These are phyloP conservation scores for Corythoichthys haematopterus DNA, from an alignment of 2,113 vertebrate genomes.

Conservation along the genomic window DNA sequence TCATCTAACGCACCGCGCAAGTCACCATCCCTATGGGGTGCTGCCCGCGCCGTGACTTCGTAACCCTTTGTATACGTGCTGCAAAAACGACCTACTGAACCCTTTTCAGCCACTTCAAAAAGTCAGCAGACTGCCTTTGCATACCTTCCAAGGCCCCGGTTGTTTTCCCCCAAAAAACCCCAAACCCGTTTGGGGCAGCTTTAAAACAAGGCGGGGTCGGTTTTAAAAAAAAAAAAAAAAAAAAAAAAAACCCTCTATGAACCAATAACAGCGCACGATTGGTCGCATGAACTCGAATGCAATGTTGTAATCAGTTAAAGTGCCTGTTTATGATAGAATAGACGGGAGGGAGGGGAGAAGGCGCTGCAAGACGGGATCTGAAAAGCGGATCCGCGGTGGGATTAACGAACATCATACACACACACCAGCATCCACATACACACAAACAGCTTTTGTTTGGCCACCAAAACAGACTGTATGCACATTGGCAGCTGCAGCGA, in stretches of 20 bases:
- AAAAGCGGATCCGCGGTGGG: slow-evolving; percentile 57
- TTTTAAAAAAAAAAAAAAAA: slow-evolving; percentile 2
- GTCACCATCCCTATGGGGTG: slow-evolving; percentile 19
- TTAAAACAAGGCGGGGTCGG: slow-evolving; percentile 12
- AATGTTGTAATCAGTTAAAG: slow-evolving; percentile 58
- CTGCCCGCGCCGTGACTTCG: slow-evolving; percentile 37
- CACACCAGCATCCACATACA: slow-evolving; percentile 7
- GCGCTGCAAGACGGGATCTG: slow-evolving; percentile 22
- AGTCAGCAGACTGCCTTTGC: slow-evolving; percentile 5
- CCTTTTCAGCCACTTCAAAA: slow-evolving; percentile 6
- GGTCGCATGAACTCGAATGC: slow-evolving; percentile 38
- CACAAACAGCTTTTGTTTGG: slow-evolving; percentile 27
- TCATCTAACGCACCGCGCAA: slow-evolving; percentile 43
- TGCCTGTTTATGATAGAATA: slow-evolving; percentile 18
- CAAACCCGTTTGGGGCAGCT: slow-evolving; percentile 17
- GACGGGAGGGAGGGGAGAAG: slow-evolving; percentile 2
- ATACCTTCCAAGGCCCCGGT: slow-evolving; percentile 13
- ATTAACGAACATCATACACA: slow-evolving; percentile 55
- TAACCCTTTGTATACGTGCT: slow-evolving; percentile 9
- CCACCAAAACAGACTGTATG: slow-evolving; percentile 55
- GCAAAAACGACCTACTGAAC: slow-evolving; percentile 4
- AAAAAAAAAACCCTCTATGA: background rate
- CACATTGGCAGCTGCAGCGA: slow-evolving; percentile 67
- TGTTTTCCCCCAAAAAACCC: background rate
- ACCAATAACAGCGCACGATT: slow-evolving; percentile 9